These are phyloP conservation scores for Chrysolina haemoptera DNA, from an alignment of 2,888 invertebrate genomes.

Conservation along the genomic window DNA sequence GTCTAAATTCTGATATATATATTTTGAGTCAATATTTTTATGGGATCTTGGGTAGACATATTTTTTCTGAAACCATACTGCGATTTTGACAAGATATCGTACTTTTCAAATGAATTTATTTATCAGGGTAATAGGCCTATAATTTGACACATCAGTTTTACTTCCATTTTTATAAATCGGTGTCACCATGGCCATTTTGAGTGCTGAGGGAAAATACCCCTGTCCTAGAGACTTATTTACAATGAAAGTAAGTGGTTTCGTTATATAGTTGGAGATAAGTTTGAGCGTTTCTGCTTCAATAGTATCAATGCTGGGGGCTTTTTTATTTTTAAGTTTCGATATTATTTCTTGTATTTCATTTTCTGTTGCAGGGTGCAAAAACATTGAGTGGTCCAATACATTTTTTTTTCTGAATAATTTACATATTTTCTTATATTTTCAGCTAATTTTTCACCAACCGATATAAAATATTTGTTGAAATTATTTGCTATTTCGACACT, in stretches of 20 bases:
- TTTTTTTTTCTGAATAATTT: too few relatives aligned
- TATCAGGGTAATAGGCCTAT: constrained; percentile 15
- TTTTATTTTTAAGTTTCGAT: constrained; percentile 22
- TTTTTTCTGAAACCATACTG: too few relatives aligned
- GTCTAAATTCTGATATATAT: constrained; percentile 4
- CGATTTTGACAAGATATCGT: too few relatives aligned
- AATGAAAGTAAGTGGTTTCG: constrained; percentile 18
- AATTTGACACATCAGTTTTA: constrained; percentile 14
- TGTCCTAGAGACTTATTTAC: constrained; percentile 22
- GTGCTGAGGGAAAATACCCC: constrained; percentile 16
- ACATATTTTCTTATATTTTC: too few relatives aligned
- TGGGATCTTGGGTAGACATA: too few relatives aligned
- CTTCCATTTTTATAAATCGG: constrained; percentile 25
- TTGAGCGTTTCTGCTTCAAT: constrained; percentile 20
- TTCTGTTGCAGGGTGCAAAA: constrained; percentile 3
- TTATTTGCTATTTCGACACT: too few relatives aligned
- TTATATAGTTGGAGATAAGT: not conserved
- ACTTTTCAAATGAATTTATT: too few relatives aligned
- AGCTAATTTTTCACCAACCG: too few relatives aligned
- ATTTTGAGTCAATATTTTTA: not conserved
- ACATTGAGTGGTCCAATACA: too few relatives aligned
- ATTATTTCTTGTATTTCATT: constrained; percentile 16
- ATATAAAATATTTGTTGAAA: too few relatives aligned
- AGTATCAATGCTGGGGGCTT: constrained; percentile 16
- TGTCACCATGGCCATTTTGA: constrained; percentile 21